Base-by-base conservation (phyloP, 2,797 vertebrate genomes). In the Phataginus tetradactyla region DNA sequence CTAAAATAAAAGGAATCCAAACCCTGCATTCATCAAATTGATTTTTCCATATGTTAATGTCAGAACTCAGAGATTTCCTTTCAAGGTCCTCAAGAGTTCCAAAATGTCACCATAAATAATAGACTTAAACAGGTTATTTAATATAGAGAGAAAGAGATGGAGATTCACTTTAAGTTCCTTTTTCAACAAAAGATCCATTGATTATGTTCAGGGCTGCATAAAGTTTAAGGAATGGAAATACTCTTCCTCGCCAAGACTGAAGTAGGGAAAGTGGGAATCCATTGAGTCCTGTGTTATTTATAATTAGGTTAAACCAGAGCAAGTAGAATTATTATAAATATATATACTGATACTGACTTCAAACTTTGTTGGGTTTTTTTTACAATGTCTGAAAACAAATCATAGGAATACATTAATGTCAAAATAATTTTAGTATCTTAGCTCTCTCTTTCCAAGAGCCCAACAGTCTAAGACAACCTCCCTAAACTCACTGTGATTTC, bases 21-120 rank as follows among this genome's bases (percentile, higher is more conserved):
- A 86, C 74, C 34, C 51, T 91, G 29, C 49, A 77, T 94, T 97
- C 64, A 89, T 97, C 61, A 93, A 59, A 96, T 94, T 81, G 80
- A 95, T 97, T 98, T 96, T 97, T 87, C 79, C 93, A 8, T 91
- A 89, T 93, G 55, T 88, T 96, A 96, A 90, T 64, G 81, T 97
- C 88, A 77, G 81, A 90, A 90, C 86, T 91, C 92, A 95, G 53
- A 95, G 80, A 81, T 97, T 98, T 98, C 45, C 89, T 96, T 97
- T 96, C 86, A 74, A 80, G 49, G 51, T 85, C 4, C 0, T 93
- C 71, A 84, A 63, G 96, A 89, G 91, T 92, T 71, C 78, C 71
- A 92, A 91, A 89, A 95, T 79, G 51, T 91, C 92, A 72, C 49
- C 42, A 68, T 90, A 90, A 97, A 96, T 75, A 94, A 78, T 20